These are phyloP conservation scores for Poeciliopsis presidionis DNA, from an alignment of 2,797 vertebrate genomes.

Conservation along the genomic window DNA sequence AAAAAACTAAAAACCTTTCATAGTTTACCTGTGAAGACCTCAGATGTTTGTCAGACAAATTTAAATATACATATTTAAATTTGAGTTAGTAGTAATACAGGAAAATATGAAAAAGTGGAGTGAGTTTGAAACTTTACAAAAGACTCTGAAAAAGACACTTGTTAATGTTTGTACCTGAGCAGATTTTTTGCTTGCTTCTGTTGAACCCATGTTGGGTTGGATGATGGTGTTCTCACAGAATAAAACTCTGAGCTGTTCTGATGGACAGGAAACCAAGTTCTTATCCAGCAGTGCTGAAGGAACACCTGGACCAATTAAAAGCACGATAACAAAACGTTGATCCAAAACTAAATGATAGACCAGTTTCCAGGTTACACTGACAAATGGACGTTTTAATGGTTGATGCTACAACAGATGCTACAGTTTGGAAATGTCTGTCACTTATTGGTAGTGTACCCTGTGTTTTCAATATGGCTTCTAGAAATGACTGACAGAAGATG, in stretches of 20 bases:
- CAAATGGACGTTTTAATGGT: neutral
- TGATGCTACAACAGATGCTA: neutral
- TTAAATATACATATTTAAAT: too few relatives aligned
- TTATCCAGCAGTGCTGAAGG: constrained; percentile 52
- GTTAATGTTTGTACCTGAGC: constrained; percentile 38
- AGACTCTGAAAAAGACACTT: neutral
- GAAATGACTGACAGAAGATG: neutral
- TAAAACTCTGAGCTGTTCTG: constrained; percentile 68
- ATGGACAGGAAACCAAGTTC: constrained; percentile 9
- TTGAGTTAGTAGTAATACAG: neutral
- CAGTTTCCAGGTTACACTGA: neutral
- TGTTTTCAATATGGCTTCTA: neutral
- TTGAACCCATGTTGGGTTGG: neutral
- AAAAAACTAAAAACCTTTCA: neutral
- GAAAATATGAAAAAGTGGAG: neutral
- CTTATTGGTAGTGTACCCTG: neutral
- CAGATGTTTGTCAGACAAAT: neutral
- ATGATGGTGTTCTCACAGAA: constrained; percentile 46
- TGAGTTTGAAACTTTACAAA: neutral
- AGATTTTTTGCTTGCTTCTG: constrained; percentile 3
- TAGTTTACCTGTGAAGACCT: neutral
- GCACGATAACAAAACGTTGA: neutral
- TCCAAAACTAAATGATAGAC: neutral
- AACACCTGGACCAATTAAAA: constrained; percentile 54
- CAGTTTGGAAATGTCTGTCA: neutral